These are phyloP conservation scores for Lonchura striata DNA, from an alignment of 2,113 vertebrate genomes.

Conservation along the genomic window DNA sequence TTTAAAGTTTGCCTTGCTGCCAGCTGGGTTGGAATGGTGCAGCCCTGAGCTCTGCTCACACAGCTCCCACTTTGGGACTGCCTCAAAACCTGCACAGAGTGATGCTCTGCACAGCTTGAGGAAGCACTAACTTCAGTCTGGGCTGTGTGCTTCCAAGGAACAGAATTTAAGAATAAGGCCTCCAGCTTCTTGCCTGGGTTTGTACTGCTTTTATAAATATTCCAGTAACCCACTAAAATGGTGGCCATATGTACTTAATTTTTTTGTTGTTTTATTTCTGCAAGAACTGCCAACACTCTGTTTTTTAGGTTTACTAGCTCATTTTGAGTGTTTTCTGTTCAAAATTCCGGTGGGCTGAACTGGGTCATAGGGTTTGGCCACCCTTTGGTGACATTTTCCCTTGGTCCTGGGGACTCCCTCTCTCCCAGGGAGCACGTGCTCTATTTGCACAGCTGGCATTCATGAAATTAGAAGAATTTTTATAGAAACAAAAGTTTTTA, in stretches of 20 bases:
- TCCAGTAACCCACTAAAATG: neutral
- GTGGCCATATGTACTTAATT: neutral
- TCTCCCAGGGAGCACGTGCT: neutral
- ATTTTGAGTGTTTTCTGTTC: neutral
- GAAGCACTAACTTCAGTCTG: neutral
- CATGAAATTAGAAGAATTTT: neutral
- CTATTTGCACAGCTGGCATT: neutral
- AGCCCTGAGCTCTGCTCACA: neutral
- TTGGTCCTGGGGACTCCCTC: neutral
- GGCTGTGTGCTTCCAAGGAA: neutral
- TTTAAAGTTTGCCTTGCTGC: neutral
- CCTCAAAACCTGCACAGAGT: neutral
- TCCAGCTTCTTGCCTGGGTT: neutral
- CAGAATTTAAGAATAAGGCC: neutral
- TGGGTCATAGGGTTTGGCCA: neutral
- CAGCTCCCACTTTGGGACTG: neutral
- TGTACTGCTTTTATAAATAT: neutral
- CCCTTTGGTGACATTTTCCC: neutral
- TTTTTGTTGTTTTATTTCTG: neutral
- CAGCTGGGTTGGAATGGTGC: neutral
- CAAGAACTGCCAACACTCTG: neutral
- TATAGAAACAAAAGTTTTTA: neutral
- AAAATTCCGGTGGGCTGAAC: neutral
- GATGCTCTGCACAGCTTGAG: neutral
- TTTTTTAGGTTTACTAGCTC: neutral